Percentiles rank a stretch among this genome's conserved stretches.
phyloP scores from a whole-genome alignment of 2,888 invertebrate genomes.

The Automeris io region DNA sequence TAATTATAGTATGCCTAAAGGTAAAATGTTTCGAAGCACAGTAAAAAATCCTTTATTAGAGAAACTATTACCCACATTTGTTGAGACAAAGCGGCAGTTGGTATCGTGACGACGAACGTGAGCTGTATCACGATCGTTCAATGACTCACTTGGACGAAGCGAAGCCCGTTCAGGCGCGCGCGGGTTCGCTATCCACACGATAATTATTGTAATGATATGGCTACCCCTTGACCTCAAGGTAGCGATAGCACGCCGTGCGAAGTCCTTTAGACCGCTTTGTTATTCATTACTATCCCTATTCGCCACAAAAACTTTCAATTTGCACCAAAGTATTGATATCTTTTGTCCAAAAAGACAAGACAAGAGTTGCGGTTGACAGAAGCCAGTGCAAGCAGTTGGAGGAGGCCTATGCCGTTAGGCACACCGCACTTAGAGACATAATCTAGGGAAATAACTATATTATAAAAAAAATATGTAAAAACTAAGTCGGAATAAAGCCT shows the following conservation, averaged over 20 bases:
- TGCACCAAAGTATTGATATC: too few relatives aligned
- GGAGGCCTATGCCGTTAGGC: too few relatives aligned
- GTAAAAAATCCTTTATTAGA: conserved; percentile 6
- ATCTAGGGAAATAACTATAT: too few relatives aligned
- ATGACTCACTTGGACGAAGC: conserved; percentile 27
- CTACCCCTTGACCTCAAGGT: conserved; percentile 41
- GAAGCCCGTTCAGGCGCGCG: conserved; percentile 19
- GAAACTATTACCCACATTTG: conserved; percentile 10
- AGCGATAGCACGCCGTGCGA: conserved; percentile 35
- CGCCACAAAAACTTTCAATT: not conserved
- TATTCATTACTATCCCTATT: conserved; percentile 16
- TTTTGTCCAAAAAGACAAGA: too few relatives aligned
- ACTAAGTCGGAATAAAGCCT: too few relatives aligned
- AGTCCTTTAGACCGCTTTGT: conserved; percentile 41
- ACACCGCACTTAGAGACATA: too few relatives aligned
- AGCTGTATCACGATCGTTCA: conserved; percentile 37
- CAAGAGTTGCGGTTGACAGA: too few relatives aligned
- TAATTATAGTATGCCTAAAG: conserved; percentile 5
- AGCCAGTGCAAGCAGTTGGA: too few relatives aligned
- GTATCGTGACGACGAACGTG: conserved; percentile 34
- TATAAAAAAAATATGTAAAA: too few relatives aligned
- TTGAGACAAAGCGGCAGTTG: conserved; percentile 6
- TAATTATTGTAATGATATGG: conserved; percentile 42
- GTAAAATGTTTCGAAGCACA: conserved; percentile 4
- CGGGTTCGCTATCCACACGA: conserved; percentile 34